Evolutionary conservation across 2,113 vertebrate genomes (phyloP).

Genomic region (Zosterops pallidus): DNA sequence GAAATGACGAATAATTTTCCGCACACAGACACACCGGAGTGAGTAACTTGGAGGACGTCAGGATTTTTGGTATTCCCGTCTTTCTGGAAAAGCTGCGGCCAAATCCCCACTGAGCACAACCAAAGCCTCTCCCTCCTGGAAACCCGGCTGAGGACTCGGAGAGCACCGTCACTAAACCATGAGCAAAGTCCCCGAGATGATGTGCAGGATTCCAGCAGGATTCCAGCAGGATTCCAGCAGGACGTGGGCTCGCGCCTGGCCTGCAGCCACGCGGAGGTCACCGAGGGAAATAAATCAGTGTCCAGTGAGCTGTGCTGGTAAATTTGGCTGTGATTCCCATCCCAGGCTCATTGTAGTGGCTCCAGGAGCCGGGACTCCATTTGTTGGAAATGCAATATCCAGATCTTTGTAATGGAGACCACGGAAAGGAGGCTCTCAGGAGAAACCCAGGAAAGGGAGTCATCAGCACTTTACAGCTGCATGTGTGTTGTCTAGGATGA

Average conservation of each 20-base stretch:
- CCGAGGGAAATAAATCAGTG: conserved; percentile 51
- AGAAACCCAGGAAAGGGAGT: conserved; percentile 35
- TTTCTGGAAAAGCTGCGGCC: not conserved
- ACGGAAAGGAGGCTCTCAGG: conserved; percentile 1
- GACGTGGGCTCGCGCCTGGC: conserved; percentile 8
- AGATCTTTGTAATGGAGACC: not conserved
- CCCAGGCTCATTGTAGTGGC: not conserved
- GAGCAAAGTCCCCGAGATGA: conserved; percentile 1
- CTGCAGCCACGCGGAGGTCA: not conserved
- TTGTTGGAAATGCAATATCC: conserved; percentile 32
- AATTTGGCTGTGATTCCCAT: conserved; percentile 38
- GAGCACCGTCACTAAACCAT: not conserved
- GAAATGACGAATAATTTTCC: conserved; percentile 60
- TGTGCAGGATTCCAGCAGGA: not conserved
- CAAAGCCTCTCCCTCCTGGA: conserved; percentile 6
- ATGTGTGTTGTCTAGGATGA: conserved; percentile 14
- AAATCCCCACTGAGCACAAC: not conserved
- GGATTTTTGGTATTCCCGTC: not conserved
- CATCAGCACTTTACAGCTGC: conserved; percentile 48
- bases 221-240: too few relatives aligned
- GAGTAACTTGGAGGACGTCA: conserved; percentile 12
- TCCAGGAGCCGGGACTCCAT: not conserved
- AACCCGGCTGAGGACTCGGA: not conserved
- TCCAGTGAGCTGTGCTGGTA: not conserved
- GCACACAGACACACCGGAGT: not conserved